These are phyloP conservation scores for Syrmaticus mikado DNA, from an alignment of 2,113 vertebrate genomes.

Conservation along the genomic window DNA sequence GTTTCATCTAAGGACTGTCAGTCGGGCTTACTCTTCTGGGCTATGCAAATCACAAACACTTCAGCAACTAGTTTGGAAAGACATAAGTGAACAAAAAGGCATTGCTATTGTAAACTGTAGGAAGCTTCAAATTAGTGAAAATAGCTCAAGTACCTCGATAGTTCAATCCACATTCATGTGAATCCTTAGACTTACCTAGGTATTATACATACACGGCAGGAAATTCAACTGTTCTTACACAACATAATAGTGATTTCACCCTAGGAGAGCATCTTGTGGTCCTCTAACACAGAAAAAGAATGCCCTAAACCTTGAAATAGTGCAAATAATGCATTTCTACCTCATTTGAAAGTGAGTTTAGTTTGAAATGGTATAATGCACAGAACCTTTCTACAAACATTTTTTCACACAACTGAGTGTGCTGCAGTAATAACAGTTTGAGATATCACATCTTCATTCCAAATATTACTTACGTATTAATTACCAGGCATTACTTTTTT, in stretches of 20 bases:
- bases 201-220: background rate
- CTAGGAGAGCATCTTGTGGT: background rate
- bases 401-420: background rate
- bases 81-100: background rate
- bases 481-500: background rate
- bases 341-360: background rate
- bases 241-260: background rate
- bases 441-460: background rate
- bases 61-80: background rate
- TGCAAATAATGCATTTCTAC: background rate
- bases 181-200: background rate
- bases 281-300: background rate
- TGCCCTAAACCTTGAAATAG: background rate
- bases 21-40: background rate
- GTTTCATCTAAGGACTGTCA: background rate
- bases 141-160: background rate
- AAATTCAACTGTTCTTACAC: background rate
- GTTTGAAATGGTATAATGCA: background rate
- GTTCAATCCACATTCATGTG: background rate
- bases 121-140: background rate
- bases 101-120: background rate
- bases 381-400: background rate
- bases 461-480: background rate
- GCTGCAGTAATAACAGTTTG: background rate
- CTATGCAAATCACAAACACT: background rate